Conservation (phyloP, 2,888 invertebrate species). For the Lepeophtheirus nordmannii region DNA sequence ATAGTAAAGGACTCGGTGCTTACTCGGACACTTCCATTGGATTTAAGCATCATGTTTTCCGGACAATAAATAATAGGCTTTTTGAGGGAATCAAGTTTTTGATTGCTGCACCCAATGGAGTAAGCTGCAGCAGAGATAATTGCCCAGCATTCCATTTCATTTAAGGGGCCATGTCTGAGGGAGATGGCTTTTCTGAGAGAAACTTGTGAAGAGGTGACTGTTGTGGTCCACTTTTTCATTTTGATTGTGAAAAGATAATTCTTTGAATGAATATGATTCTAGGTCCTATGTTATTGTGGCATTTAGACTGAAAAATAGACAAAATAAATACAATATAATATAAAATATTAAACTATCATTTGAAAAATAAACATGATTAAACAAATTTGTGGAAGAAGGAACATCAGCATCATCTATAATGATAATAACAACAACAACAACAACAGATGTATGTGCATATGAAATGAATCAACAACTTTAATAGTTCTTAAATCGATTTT, state of each 20-base stretch:
- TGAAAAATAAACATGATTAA: neutral
- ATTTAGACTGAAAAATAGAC: neutral
- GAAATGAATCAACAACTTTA: too few relatives aligned
- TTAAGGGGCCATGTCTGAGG: slow-evolving; percentile 19
- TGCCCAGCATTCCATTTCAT: slow-evolving; percentile 25
- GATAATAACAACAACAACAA: too few relatives aligned
- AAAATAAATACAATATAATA: neutral
- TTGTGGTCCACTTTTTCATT: slow-evolving; percentile 18
- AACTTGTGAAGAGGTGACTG: neutral
- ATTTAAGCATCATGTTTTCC: neutral
- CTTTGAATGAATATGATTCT: neutral
- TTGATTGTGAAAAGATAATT: slow-evolving; percentile 9
- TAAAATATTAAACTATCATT: neutral
- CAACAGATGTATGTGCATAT: too few relatives aligned
- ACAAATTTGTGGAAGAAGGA: too few relatives aligned
- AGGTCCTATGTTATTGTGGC: neutral
- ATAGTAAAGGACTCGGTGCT: neutral
- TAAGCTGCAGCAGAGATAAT: slow-evolving; percentile 25
- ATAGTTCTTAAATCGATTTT: too few relatives aligned
- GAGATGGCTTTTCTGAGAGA: neutral
- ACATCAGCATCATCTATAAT: too few relatives aligned
- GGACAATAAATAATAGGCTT: neutral
- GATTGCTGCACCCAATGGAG: neutral
- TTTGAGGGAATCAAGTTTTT: neutral
- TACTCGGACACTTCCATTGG: neutral